Base-by-base conservation (phyloP, 1,140 invertebrate species). In the Asobara japonica region DNA sequence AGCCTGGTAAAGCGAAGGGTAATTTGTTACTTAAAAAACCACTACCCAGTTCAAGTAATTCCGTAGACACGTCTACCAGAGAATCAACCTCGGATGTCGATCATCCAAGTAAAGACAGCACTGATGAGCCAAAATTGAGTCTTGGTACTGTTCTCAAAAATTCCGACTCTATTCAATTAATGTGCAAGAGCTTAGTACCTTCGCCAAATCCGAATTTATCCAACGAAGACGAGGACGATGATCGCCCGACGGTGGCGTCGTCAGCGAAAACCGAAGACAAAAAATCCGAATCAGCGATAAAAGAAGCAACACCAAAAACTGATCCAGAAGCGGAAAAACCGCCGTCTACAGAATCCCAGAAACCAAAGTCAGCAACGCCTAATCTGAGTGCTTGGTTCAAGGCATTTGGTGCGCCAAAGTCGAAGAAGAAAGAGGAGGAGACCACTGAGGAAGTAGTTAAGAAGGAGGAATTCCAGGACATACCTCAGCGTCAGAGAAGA, bases 301-400 rank as follows among this genome's bases (percentile, higher is more conserved):
- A 79, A 48, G 75, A 79, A 30, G 38, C 60, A 3, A 69, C 73
- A 7, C 51, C 71, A 30, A 45, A 77, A 13, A 65, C 67, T 7
- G 73, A 77, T 16, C 70, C 71, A 13, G 78, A 79, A n/a, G n/a
- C n/a, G n/a, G n/a, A n/a, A 61, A 77, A 81, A n/a, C 70, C 77
- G 4, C 80, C 80, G 20, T 81, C 82, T 76, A 83, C 87, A 27
- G 82, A 88, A 74, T 33, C 75, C 1, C 84, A 78, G 71, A 89
- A 83, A 73, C 83, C 79, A 38, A 87, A 83, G 77, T 81, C 82
- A 3, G 91, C 93, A 16, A 95, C 94, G 62, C 94, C 95, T 0
- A 95, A 96, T 87, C 88, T 95, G 45, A 95, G 94, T 83, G 95
- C 94, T 11, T 96, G 95, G 95, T 94, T 96, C 65, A 96, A 96